Conservation (phyloP, 2,888 invertebrate species). For the Cepaea hortensis region DNA sequence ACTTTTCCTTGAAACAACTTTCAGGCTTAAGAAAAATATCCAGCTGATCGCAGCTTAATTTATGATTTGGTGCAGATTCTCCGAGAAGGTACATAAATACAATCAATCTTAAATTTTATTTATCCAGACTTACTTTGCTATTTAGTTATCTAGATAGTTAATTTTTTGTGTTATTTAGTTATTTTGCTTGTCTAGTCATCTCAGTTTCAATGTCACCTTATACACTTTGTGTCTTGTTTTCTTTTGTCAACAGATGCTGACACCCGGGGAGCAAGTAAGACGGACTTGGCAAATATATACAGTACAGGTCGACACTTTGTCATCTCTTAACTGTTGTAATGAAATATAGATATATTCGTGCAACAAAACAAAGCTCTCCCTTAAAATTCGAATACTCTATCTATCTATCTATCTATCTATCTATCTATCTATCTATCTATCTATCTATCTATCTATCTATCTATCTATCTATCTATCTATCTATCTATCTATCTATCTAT, state of each 20-base stretch:
- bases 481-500: slow-evolving; percentile 8
- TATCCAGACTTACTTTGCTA: too few relatives aligned
- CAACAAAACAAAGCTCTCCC: too few relatives aligned
- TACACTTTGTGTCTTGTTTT: too few relatives aligned
- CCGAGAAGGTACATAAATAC: too few relatives aligned
- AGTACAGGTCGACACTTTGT: background rate
- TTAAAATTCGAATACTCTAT: too few relatives aligned
- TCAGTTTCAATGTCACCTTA: background rate
- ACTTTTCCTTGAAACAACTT: too few relatives aligned
- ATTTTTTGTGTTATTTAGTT: background rate
- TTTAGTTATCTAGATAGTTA: too few relatives aligned
- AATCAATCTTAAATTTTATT: too few relatives aligned
- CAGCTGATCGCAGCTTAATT: too few relatives aligned
- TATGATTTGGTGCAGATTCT: too few relatives aligned
- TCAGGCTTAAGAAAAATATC: too few relatives aligned
- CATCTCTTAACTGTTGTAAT: background rate
- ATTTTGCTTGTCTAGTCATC: background rate
- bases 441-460: slow-evolving; percentile 13
- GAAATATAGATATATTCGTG: too few relatives aligned
- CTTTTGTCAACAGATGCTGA: slow-evolving; percentile 6
- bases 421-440: slow-evolving; percentile 19
- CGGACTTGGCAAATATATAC: background rate
- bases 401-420: background rate
- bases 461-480: slow-evolving; percentile 13
- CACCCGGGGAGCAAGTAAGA: background rate